phyloP scores from a whole-genome alignment of 2,113 vertebrate species.

The Gasterosteus aculeatus region DNA sequence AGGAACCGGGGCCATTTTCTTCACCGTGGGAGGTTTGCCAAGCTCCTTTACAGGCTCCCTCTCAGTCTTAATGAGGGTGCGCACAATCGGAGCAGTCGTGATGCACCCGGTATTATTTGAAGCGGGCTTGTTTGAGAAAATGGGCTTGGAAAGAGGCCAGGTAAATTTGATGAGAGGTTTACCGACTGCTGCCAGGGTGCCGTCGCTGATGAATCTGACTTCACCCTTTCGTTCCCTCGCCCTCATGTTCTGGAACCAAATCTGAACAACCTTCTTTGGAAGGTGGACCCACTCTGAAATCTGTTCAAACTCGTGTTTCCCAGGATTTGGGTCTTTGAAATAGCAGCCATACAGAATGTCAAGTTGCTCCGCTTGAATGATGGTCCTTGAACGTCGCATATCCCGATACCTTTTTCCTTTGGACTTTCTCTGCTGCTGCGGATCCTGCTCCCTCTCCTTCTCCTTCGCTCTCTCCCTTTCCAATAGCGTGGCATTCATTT shows the following conservation, averaged over 20 bases:
- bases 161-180: slow-evolving; percentile 85
- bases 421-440: slow-evolving; percentile 70
- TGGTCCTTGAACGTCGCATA: slow-evolving; percentile 88
- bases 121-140: slow-evolving; percentile 74
- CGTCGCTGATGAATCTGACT: slow-evolving; percentile 85
- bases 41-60: slow-evolving; percentile 71
- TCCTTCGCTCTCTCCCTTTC: slow-evolving; percentile 74
- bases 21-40: slow-evolving; percentile 57
- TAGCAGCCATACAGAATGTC: slow-evolving; percentile 92
- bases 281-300: slow-evolving; percentile 92
- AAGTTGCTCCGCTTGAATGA: slow-evolving; percentile 91
- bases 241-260: slow-evolving; percentile 96
- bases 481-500: slow-evolving; percentile 63
- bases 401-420: slow-evolving; percentile 80
- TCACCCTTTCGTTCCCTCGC: slow-evolving; percentile 92
- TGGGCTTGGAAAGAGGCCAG: slow-evolving; percentile 78
- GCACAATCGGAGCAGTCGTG: slow-evolving; percentile 69
- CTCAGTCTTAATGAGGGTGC: slow-evolving; percentile 71
- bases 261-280: slow-evolving; percentile 93
- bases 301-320: slow-evolving; percentile 90
- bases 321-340: slow-evolving; percentile 92
- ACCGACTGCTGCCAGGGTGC: slow-evolving; percentile 81
- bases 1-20: slow-evolving; percentile 69
- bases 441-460: slow-evolving; percentile 58
- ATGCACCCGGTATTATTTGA: slow-evolving; percentile 72